Percentiles rank a stretch among this genome's conserved stretches.
These are phyloP conservation scores for Ceyx melanurus DNA, from an alignment of 2,113 vertebrate genomes.

Conservation along the genomic window DNA sequence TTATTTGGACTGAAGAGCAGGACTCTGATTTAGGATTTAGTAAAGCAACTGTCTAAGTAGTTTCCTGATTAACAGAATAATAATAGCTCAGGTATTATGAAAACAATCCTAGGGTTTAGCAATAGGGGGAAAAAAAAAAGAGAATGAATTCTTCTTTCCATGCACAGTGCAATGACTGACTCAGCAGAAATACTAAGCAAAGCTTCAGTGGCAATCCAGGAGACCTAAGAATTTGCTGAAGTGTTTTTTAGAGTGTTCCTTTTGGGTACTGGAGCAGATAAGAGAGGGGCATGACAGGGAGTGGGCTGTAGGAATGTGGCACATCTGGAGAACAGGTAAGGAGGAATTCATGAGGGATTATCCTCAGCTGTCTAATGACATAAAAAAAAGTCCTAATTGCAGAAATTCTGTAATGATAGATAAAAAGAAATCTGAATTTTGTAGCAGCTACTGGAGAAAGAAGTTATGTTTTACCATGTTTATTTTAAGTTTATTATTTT, in stretches of 20 bases:
- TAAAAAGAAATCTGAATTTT: not conserved
- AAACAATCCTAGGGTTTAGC: not conserved
- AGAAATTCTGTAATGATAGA: not conserved
- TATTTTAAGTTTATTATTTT: too few species aligned
- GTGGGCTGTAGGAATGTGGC: not conserved
- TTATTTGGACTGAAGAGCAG: not conserved
- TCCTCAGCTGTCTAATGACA: not conserved
- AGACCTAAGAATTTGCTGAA: not conserved
- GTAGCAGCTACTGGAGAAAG: not conserved
- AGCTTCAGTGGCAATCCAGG: not conserved
- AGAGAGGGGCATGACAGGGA: not conserved
- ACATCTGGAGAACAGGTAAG: not conserved
- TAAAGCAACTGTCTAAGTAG: not conserved
- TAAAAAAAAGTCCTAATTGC: not conserved
- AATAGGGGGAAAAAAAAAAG: not conserved
- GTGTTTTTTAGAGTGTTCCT: not conserved
- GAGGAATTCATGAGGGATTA: not conserved
- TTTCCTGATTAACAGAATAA: not conserved
- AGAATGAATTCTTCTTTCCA: not conserved
- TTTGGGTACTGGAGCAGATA: not conserved
- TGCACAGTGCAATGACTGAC: not conserved
- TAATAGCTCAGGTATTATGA: not conserved
- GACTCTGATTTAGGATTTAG: slow-evolving; percentile 43
- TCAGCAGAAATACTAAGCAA: not conserved
- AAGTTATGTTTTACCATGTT: not conserved